Percentiles rank a stretch among this genome's conserved stretches.
Evolutionary conservation across 2,113 vertebrate species (phyloP).

Genomic region (Poecile atricapillus): DNA sequence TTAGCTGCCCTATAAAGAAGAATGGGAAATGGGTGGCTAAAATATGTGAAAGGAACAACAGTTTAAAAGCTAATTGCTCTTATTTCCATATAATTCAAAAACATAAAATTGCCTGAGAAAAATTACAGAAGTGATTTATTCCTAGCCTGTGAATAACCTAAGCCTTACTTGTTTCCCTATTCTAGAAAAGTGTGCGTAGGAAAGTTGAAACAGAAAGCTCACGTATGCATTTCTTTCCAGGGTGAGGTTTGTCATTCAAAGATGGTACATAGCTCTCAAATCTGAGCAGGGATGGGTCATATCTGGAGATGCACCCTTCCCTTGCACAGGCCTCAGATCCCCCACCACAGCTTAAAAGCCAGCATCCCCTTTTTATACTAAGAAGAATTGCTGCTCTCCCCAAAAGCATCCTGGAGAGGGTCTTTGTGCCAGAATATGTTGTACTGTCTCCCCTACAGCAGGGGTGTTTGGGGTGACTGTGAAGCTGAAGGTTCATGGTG

Average conservation of each 20-base stretch:
- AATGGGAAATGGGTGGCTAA: neutral
- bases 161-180: neutral
- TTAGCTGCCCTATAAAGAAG: neutral
- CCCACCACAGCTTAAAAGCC: neutral
- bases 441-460: neutral
- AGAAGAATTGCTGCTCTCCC: neutral
- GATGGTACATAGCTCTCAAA: accelerated
- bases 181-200: neutral
- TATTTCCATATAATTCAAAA: slow-evolving; percentile 5
- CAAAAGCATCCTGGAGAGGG: neutral
- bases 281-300: neutral
- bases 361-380: neutral
- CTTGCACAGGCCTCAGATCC: neutral
- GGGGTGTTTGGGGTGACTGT: neutral
- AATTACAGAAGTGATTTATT: neutral
- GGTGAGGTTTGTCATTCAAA: neutral
- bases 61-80: slow-evolving; percentile 9
- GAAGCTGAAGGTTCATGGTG: neutral
- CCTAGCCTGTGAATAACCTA: neutral
- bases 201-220: neutral
- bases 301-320: neutral
- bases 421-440: neutral
- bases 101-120: neutral
- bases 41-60: neutral
- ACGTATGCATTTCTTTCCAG: neutral